These are phyloP conservation scores for Apis laboriosa DNA, from an alignment of 1,140 invertebrate genomes.

Conservation along the genomic window DNA sequence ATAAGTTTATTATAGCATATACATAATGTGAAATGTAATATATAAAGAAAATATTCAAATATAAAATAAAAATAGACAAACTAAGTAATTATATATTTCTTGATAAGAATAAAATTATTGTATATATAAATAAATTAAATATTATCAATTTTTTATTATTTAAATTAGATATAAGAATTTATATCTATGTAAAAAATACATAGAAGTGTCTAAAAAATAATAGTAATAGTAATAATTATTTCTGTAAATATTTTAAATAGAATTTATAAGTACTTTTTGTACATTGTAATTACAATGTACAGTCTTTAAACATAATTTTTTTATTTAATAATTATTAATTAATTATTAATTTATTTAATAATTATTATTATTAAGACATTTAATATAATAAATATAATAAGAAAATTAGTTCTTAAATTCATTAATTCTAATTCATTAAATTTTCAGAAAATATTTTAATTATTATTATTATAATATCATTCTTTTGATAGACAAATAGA, in stretches of 20 bases:
- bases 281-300: slow-evolving; percentile 26
- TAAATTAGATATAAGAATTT: too few relatives aligned
- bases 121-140: slow-evolving; percentile 30
- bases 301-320: background rate
- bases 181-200: background rate
- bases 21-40: background rate
- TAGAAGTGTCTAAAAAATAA: background rate
- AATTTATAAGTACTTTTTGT: background rate
- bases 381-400: too few relatives aligned
- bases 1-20: background rate
- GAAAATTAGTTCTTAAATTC: too few relatives aligned
- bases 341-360: slow-evolving; percentile 13
- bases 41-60: background rate
- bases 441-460: too few relatives aligned
- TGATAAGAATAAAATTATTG: slow-evolving; percentile 1
- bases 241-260: background rate
- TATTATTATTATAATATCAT: too few relatives aligned
- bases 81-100: background rate
- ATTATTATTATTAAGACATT: background rate
- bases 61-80: background rate
- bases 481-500: too few relatives aligned
- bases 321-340: slow-evolving; percentile 17
- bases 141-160: too few relatives aligned
- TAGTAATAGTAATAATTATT: background rate
- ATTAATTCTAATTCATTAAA: too few relatives aligned